These are phyloP conservation scores for Ciconia boyciana DNA, from an alignment of 2,113 vertebrate genomes.

Conservation along the genomic window DNA sequence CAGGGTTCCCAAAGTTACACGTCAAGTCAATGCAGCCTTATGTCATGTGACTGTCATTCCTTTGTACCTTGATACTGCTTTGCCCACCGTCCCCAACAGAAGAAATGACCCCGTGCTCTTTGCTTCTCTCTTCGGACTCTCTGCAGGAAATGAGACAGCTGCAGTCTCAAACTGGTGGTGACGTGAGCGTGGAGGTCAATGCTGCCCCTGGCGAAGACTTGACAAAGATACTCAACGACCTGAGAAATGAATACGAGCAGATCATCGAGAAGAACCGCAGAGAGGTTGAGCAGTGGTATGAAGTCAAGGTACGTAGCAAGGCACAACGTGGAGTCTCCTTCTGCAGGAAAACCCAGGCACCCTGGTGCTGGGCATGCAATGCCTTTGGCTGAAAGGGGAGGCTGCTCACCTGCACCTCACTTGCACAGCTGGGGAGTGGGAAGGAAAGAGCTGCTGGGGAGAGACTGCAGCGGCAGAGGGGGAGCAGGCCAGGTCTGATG, in stretches of 20 bases:
- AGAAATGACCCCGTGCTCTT: background rate
- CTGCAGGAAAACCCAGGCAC: background rate
- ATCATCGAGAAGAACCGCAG: constrained; percentile 77
- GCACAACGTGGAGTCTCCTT: background rate
- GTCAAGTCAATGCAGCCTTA: background rate
- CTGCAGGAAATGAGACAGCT: constrained; percentile 57
- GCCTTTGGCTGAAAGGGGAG: background rate
- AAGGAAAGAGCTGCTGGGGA: background rate
- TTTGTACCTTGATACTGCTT: background rate
- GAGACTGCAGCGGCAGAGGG: background rate
- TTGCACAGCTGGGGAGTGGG: background rate
- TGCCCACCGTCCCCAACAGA: background rate
- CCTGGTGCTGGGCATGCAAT: background rate
- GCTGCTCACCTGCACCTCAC: background rate
- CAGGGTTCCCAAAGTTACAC: background rate
- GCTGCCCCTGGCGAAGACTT: constrained; percentile 58
- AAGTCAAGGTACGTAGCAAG: constrained; percentile 74
- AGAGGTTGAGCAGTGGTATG: constrained; percentile 82
- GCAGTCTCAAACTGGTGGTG: constrained; percentile 32
- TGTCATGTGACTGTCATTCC: accelerated
- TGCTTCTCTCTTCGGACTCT: background rate
- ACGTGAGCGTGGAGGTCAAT: constrained; percentile 70
- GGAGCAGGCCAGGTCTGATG: background rate
- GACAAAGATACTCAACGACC: constrained; percentile 50
- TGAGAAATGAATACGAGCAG: constrained; percentile 79